A percentile compares a stretch with the other conserved stretches of the same genome.
phyloP scores from a whole-genome alignment of 2,797 vertebrate genomes.

The Lates japonicus region DNA sequence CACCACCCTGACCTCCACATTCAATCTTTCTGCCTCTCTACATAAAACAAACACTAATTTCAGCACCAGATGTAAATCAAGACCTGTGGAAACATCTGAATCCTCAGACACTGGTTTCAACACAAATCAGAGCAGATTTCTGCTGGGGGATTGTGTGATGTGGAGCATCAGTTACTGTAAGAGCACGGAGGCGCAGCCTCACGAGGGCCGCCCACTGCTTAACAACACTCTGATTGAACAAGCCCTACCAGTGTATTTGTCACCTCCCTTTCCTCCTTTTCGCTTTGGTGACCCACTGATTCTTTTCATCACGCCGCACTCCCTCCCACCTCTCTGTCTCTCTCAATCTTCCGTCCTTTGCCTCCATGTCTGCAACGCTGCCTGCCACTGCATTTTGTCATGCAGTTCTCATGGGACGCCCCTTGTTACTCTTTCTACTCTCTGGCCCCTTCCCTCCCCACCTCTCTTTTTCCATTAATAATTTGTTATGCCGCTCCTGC shows the following conservation, averaged over 20 bases:
- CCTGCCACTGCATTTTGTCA: slow-evolving; percentile 57
- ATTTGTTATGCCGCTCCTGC: slow-evolving; percentile 62
- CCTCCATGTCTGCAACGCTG: slow-evolving; percentile 28
- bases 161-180: slow-evolving; percentile 51
- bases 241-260: slow-evolving; percentile 41
- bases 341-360: slow-evolving; percentile 9
- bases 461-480: slow-evolving; percentile 59
- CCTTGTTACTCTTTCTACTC: slow-evolving; percentile 31
- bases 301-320: slow-evolving; percentile 32
- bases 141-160: slow-evolving; percentile 11
- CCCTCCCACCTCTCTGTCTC: slow-evolving; percentile 2
- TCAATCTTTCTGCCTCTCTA: not conserved
- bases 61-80: not conserved
- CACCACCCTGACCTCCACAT: not conserved
- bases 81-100: not conserved
- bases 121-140: slow-evolving; percentile 24
- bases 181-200: slow-evolving; percentile 28
- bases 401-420: slow-evolving; percentile 50
- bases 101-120: not conserved
- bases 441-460: slow-evolving; percentile 11
- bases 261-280: slow-evolving; percentile 21
- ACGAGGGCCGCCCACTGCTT: slow-evolving; percentile 18
- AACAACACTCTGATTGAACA: slow-evolving; percentile 56
- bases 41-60: not conserved
- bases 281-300: slow-evolving; percentile 55